These are phyloP conservation scores for Cyphomyrus discorhynchus DNA, from an alignment of 2,113 vertebrate genomes.

Conservation along the genomic window DNA sequence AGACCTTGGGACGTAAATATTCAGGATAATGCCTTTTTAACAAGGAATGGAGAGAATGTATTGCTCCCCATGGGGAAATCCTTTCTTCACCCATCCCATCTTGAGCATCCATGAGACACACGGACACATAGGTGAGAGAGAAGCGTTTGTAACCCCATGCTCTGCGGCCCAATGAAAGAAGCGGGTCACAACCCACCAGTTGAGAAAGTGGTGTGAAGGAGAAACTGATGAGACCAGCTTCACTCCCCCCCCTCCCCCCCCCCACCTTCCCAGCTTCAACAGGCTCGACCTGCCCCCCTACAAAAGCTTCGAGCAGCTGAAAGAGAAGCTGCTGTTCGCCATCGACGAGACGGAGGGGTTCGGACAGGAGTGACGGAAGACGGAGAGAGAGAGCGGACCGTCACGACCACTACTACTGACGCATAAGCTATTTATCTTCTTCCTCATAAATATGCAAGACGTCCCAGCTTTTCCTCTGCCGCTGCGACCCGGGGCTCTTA, in stretches of 20 bases:
- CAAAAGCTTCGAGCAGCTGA: conserved; percentile 97
- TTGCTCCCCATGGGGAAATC: not conserved
- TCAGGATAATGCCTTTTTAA: not conserved
- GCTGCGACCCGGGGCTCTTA: conserved; percentile 55
- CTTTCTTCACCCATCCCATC: not conserved
- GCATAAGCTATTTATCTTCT: conserved; percentile 85
- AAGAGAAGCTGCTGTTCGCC: conserved; percentile 97
- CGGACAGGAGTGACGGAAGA: conserved; percentile 77
- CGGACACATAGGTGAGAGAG: not conserved
- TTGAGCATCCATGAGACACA: no score
- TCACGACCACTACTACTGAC: conserved; percentile 72
- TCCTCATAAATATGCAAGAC: conserved; percentile 91
- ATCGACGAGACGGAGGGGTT: conserved; percentile 99
- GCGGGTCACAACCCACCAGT: not conserved
- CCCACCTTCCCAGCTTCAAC: conserved; percentile 74
- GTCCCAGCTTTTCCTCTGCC: conserved; percentile 66
- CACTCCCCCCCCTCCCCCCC: not conserved
- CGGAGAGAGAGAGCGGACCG: conserved; percentile 31
- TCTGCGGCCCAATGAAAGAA: not conserved
- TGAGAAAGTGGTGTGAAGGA: not conserved
- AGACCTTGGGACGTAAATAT: no score
- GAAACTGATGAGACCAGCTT: not conserved
- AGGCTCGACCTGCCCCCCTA: conserved; percentile 95
- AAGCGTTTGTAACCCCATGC: not conserved
- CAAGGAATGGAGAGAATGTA: not conserved